Evolutionary conservation across 1,140 invertebrate genomes (phyloP), one percentile per base, ranked within the genome.

Genomic region (Nasonia longicornis): DNA sequence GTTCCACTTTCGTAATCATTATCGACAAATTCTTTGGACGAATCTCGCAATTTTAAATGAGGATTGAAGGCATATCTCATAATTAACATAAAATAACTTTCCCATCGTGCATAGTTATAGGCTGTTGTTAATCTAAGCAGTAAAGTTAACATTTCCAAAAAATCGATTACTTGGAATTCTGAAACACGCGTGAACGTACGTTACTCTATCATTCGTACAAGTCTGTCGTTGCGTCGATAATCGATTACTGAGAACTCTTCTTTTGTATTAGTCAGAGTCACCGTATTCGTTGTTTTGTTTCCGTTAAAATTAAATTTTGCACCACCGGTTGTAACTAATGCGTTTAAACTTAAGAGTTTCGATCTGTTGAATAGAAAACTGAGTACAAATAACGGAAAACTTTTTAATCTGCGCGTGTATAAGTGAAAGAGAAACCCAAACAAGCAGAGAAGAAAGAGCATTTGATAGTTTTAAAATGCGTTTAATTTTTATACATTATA

Each of bases 1-100:
- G 69, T 63, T 82, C 75, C 70, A 77, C 63, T 71, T 77, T 77
- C 64, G 11, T 77, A 63, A 20, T 52, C 20, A 52, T 52, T 14
- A n/a, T 3, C 52, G 16, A n/a, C n/a, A 20, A n/a, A n/a, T n/a
- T 58, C n/a, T 58, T n/a, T 14, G 12, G 2, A 14, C 45, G 45
- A n/a, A 58, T 58, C 4, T 8, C 16, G 16, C 16, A 14, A 4
- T 52, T 52, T 52, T 4, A 7, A 42, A 42, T 11, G 38, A 42
- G 8, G 8, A 42, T 8, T 42, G 2, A 42, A 42, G 38, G 10
- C 10, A 7, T 42, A 8, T 42, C 6, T 42, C 38, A 42, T 10
- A 8, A 42, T 42, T 42, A 1, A 22, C 22, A 0, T 22, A 26
- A 26, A 26, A 26, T 26, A 26, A 26, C 26, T 26, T 38, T 26